Base-by-base conservation (phyloP, 2,888 invertebrate species). In the Drosophila vallismaia region DNA sequence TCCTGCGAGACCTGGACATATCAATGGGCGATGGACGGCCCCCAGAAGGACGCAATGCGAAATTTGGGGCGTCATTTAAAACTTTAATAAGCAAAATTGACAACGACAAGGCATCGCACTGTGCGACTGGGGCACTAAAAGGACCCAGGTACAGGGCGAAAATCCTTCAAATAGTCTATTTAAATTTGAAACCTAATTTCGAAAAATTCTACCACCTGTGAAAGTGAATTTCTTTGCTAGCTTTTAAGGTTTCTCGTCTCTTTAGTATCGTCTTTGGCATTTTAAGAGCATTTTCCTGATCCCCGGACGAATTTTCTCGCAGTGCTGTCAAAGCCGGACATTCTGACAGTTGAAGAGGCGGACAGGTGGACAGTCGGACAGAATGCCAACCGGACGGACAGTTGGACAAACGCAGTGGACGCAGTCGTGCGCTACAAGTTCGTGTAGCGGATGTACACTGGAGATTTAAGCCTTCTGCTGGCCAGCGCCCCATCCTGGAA, bases 41-140 rank as follows among this genome's bases (percentile, higher is more conserved):
- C 38, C 19, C 44, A 5, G 24, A 24, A 24, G 64, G 71, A 63
- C 79, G 74, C 86, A 85, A 71, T 85, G 86, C 68, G 83, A 80
- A 76, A 74, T 86, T 86, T 73, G 82, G 80, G 83, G 86, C 83
- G 84, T 83, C 86, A 86, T 86, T 83, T 83, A 83, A 83, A 83
- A 83, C 82, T 83, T 83, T 83, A 83, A 83, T 83, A 83, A 86
- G 82, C 82, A 76, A 75, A 83, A 83, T 80, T 83, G 86, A 83
- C 86, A 86, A 80, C 62, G 79, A 77, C 67, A 67, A 69, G 74
- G 59, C 57, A 66, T 36, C 52, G 40, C 40, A 58, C 38, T 52
- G 51, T 50, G 33, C 48, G 66, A 24, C 51, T 36, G 36, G 59
- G 51, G 60, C 58, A 28, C 57, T 5, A 58, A 62, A 58, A 48